Percentiles rank a stretch among this genome's conserved stretches.
Conservation (phyloP, 2,888 invertebrate species). For the Acleris literana region DNA sequence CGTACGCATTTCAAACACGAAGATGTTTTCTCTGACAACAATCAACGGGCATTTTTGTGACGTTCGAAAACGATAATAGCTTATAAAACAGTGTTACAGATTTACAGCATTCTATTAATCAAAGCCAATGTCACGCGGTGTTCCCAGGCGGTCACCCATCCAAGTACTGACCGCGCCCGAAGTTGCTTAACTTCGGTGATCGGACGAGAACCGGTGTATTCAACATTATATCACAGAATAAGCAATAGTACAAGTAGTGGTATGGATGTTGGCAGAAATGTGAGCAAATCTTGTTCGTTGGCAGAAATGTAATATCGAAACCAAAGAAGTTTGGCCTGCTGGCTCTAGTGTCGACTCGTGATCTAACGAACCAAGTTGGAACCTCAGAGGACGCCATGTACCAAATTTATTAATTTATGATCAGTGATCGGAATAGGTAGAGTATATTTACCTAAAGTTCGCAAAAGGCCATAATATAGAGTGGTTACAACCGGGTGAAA, state of each 20-base stretch:
- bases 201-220: conserved; percentile 45
- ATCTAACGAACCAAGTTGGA: too few species aligned
- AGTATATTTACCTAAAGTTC: too few species aligned
- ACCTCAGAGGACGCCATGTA: too few species aligned
- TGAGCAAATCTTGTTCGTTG: too few species aligned
- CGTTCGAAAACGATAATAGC: conserved; percentile 17
- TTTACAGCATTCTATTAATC: neutral
- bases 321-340: too few species aligned
- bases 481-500: too few species aligned
- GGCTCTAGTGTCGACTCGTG: too few species aligned
- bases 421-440: too few species aligned
- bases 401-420: too few species aligned
- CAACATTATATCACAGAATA: conserved; percentile 44
- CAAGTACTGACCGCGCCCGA: conserved; percentile 44
- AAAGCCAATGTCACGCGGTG: conserved; percentile 41
- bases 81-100: conserved; percentile 15
- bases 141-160: conserved; percentile 46
- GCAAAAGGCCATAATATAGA: too few species aligned
- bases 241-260: too few species aligned
- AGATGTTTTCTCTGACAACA: conserved; percentile 29
- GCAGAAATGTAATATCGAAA: too few species aligned
- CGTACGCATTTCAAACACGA: conserved; percentile 14
- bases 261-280: conserved; percentile 38
- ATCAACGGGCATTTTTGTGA: conserved; percentile 33
- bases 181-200: conserved; percentile 46